phyloP scores from a whole-genome alignment of 2,888 invertebrate species.

The Coelinius sp. region DNA sequence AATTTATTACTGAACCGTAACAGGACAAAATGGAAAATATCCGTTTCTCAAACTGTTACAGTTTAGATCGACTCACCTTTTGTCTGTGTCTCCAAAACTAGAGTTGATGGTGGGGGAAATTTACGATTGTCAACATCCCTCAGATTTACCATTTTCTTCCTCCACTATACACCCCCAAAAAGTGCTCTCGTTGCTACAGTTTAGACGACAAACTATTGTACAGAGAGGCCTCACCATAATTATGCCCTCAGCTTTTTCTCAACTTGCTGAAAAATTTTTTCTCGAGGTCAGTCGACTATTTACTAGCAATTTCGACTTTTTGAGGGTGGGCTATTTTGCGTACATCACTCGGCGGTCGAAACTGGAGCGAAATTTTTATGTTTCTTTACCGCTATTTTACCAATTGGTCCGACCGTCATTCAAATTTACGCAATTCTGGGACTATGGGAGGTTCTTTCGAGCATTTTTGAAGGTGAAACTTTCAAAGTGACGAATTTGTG shows the following conservation, averaged over 20 bases:
- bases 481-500: not conserved
- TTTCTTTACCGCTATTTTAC: conserved; percentile 40
- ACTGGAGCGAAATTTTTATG: conserved; percentile 47
- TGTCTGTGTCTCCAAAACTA: conserved; percentile 45
- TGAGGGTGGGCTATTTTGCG: not conserved
- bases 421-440: conserved; percentile 16
- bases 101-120: conserved; percentile 49
- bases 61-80: conserved; percentile 57
- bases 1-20: conserved; percentile 62
- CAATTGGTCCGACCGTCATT: conserved; percentile 10
- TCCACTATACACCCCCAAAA: conserved; percentile 6
- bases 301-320: conserved; percentile 42
- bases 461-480: not conserved
- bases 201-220: conserved; percentile 52
- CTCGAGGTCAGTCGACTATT: conserved; percentile 11
- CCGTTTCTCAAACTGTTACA: conserved; percentile 63
- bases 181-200: conserved; percentile 51
- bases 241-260: conserved; percentile 35
- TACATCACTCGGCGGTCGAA: conserved; percentile 41
- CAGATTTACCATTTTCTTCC: conserved; percentile 29
- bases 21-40: conserved; percentile 46
- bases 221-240: conserved; percentile 40
- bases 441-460: not conserved
- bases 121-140: conserved; percentile 49
- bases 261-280: not conserved